These are phyloP conservation scores for Pectinophora gossypiella DNA, from an alignment of 1,140 invertebrate genomes.

Conservation along the genomic window DNA sequence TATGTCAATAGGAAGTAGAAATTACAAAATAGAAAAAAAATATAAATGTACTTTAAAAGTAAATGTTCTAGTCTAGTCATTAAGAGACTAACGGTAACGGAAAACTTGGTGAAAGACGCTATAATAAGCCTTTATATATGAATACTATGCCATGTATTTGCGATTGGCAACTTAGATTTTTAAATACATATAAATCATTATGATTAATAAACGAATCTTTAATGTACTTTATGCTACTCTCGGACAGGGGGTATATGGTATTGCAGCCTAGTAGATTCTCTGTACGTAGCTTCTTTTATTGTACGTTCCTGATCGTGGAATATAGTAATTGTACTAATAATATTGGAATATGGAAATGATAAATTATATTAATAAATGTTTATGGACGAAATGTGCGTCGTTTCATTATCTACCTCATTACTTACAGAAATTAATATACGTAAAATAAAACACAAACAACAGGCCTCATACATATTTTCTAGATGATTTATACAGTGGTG, in stretches of 20 bases:
- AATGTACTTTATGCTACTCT: conserved; percentile 61
- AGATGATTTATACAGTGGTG: too few relatives aligned
- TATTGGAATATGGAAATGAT: conserved; percentile 69
- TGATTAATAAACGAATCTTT: conserved; percentile 62
- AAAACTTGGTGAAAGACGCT: conserved; percentile 73
- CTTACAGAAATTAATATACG: too few relatives aligned
- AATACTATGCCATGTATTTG: conserved; percentile 60
- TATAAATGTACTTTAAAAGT: conserved; percentile 55
- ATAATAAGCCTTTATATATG: conserved; percentile 65
- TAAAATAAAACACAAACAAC: too few relatives aligned
- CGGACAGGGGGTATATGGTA: conserved; percentile 59
- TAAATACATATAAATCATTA: conserved; percentile 51
- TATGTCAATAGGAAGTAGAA: conserved; percentile 69
- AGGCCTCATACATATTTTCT: too few relatives aligned
- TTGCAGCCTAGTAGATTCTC: conserved; percentile 66
- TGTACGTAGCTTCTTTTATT: conserved; percentile 66
- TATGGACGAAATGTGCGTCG: conserved; percentile 53
- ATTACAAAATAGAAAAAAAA: conserved; percentile 56
- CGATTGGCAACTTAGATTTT: conserved; percentile 71
- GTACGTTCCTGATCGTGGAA: conserved; percentile 50
- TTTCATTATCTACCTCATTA: too few relatives aligned
- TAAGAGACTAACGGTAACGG: conserved; percentile 59
- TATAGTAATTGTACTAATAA: conserved; percentile 59
- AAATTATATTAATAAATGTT: conserved; percentile 74
- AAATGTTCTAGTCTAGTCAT: conserved; percentile 68